Conservation (phyloP, 2,797 vertebrate genomes). For the Periophthalmus magnuspinnatus region DNA sequence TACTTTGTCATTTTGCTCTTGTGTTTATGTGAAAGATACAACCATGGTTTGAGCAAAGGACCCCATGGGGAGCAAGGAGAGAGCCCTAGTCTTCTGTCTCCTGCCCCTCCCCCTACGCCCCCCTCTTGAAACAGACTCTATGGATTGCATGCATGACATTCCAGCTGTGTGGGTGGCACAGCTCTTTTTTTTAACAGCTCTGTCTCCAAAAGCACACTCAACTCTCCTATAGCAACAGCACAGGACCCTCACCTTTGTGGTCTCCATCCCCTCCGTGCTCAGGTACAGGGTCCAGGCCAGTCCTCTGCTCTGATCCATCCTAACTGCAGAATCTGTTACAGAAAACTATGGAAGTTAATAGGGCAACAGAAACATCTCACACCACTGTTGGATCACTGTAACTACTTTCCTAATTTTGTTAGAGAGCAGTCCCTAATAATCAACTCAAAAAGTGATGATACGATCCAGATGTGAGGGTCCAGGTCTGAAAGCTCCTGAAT, state of each 20-base stretch:
- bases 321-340: neutral
- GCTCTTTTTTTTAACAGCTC: slow-evolving; percentile 65
- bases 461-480: neutral
- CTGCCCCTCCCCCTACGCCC: slow-evolving; percentile 32
- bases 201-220: slow-evolving; percentile 60
- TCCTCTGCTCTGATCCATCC: neutral
- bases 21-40: slow-evolving; percentile 44
- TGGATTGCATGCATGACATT: slow-evolving; percentile 89
- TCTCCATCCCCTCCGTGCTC: slow-evolving; percentile 33
- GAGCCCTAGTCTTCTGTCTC: slow-evolving; percentile 43
- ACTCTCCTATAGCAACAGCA: slow-evolving; percentile 53
- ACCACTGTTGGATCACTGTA: slow-evolving; percentile 2
- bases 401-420: neutral
- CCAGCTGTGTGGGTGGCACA: slow-evolving; percentile 89
- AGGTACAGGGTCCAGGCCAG: slow-evolving; percentile 1
- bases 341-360: slow-evolving; percentile 4
- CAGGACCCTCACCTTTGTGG: slow-evolving; percentile 42
- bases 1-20: slow-evolving; percentile 51
- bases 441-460: slow-evolving; percentile 1
- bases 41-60: slow-evolving; percentile 29
- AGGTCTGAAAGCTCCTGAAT: slow-evolving; percentile 1
- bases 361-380: neutral
- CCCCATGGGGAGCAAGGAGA: slow-evolving; percentile 55
- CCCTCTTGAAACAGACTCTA: slow-evolving; percentile 79
- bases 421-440: neutral